Evolutionary conservation across 2,888 invertebrate genomes (phyloP).

Genomic region (Arrhopalites spinosus): DNA sequence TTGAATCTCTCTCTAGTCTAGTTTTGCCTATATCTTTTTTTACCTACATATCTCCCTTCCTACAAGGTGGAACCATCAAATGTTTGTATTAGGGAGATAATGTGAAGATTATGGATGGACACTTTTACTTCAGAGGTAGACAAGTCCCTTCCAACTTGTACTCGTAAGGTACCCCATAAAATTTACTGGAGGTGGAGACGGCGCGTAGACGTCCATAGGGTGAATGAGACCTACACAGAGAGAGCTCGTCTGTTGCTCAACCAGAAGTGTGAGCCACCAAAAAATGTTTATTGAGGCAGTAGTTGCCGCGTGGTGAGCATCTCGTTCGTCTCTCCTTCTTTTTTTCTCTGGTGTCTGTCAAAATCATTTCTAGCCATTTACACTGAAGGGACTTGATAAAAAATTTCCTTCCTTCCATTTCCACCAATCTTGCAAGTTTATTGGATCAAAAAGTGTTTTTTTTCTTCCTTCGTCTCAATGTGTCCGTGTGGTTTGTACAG

Average conservation of each 20-base stretch:
- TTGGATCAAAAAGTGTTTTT: too few relatives aligned
- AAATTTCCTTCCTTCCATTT: too few relatives aligned
- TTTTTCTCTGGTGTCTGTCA: not conserved
- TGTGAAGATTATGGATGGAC: not conserved
- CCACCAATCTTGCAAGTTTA: too few relatives aligned
- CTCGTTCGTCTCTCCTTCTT: not conserved
- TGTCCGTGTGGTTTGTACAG: too few relatives aligned
- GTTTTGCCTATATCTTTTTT: too few relatives aligned
- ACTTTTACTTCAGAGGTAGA: not conserved
- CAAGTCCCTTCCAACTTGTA: too few relatives aligned
- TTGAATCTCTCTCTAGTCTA: too few relatives aligned
- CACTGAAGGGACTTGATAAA: too few relatives aligned
- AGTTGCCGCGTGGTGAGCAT: slow-evolving; percentile 26
- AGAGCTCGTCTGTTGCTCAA: not conserved
- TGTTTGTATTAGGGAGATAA: not conserved
- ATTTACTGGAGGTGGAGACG: not conserved
- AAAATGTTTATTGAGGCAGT: slow-evolving; percentile 22
- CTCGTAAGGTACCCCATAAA: not conserved
- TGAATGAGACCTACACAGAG: not conserved
- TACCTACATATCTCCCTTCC: too few relatives aligned
- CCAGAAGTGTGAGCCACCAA: not conserved
- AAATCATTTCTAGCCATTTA: not conserved
- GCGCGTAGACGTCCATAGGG: not conserved
- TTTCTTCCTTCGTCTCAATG: too few relatives aligned
- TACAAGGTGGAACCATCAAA: too few relatives aligned